Percentiles rank a stretch among this genome's conserved stretches.
These are phyloP conservation scores for Paragorgia papillata DNA, from an alignment of 92 coral and sea anemone genomes.

Conservation along the genomic window DNA sequence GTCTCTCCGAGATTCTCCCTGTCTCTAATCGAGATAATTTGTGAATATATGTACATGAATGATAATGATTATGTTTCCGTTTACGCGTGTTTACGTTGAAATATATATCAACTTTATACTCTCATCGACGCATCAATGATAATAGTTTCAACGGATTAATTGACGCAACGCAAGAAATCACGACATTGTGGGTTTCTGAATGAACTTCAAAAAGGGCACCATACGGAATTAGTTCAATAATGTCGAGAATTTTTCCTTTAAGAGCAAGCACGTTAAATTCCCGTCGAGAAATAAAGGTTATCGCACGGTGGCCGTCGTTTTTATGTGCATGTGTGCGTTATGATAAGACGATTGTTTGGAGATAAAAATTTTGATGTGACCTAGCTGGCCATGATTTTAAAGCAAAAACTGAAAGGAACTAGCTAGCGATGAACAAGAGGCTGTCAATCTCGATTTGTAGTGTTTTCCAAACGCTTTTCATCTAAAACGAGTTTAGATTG, in stretches of 20 bases:
- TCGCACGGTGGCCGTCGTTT: neutral
- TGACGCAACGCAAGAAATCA: no score
- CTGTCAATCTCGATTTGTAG: no score
- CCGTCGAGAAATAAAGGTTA: constrained; percentile 28
- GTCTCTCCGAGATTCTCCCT: constrained; percentile 9
- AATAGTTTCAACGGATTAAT: neutral
- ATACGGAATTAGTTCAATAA: no score
- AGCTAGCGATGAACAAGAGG: no score
- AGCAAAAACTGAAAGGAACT: no score
- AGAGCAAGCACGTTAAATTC: neutral
- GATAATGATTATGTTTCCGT: constrained; percentile 32
- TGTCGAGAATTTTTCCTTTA: no score
- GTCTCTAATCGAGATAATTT: neutral
- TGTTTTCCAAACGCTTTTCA: no score
- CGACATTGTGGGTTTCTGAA: no score
- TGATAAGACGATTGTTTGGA: neutral
- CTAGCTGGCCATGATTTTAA: no score
- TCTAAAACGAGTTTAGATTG: no score
- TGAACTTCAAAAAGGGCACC: no score
- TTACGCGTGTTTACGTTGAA: neutral
- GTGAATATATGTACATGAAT: constrained; percentile 27
- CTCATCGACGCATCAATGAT: constrained; percentile 19
- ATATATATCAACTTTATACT: constrained; percentile 7
- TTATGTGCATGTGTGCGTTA: constrained; percentile 5
- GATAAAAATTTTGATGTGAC: no score